Evolutionary conservation across 2,888 invertebrate genomes (phyloP).

Genomic region (Caenorhabditis sp.): DNA sequence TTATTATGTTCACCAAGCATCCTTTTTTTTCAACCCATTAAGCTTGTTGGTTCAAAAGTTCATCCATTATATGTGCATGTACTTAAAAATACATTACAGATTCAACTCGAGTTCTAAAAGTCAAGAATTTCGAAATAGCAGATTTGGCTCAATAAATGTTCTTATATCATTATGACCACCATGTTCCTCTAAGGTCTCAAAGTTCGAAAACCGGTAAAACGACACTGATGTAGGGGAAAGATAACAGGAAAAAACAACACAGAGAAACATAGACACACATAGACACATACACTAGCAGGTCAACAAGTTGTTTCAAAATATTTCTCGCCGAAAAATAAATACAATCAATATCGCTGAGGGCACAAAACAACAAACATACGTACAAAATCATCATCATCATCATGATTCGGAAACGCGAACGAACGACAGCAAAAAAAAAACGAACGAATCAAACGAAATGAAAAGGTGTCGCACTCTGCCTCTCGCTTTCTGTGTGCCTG

Average conservation of each 20-base stretch:
- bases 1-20: too few relatives aligned
- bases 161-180: neutral
- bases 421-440: too few relatives aligned
- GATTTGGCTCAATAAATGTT: too few relatives aligned
- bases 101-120: too few relatives aligned
- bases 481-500: neutral
- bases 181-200: neutral
- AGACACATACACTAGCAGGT: slow-evolving; percentile 12
- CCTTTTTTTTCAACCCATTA: too few relatives aligned
- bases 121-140: too few relatives aligned
- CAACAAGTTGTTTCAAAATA: neutral
- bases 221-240: neutral
- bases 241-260: slow-evolving; percentile 8
- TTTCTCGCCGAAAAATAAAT: neutral
- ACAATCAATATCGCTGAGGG: neutral
- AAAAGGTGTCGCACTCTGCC: too few relatives aligned
- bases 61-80: too few relatives aligned
- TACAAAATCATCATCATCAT: neutral
- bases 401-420: neutral
- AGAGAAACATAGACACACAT: slow-evolving; percentile 7
- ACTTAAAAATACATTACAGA: too few relatives aligned
- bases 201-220: neutral
- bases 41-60: too few relatives aligned
- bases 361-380: neutral
- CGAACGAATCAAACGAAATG: neutral